Evolutionary conservation across 2,888 invertebrate species (phyloP).

Genomic region (Aspidiotus destructor): DNA sequence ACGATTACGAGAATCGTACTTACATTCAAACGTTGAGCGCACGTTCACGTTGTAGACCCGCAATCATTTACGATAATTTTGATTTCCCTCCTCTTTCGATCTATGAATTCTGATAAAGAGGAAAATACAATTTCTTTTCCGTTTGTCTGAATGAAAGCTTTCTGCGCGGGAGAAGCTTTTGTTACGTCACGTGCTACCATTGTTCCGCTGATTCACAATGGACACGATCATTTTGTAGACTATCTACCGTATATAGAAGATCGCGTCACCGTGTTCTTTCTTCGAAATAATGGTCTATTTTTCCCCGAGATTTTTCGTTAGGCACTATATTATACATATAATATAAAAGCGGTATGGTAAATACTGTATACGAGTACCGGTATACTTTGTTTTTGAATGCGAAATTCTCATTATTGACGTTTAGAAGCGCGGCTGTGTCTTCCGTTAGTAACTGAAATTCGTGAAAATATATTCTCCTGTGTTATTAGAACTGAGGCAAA

Average conservation of each 20-base stretch:
- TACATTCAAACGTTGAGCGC: constrained; percentile 4
- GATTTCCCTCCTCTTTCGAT: constrained; percentile 29
- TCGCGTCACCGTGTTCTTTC: constrained; percentile 29
- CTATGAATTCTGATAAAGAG: constrained; percentile 31
- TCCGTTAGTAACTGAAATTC: no score
- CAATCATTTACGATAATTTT: constrained; percentile 30
- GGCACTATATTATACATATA: no score
- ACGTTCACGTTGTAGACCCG: constrained; percentile 18
- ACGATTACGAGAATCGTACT: neutral
- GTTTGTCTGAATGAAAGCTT: constrained; percentile 26
- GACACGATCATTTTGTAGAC: constrained; percentile 26
- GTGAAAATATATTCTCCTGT: no score
- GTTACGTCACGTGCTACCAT: constrained; percentile 30
- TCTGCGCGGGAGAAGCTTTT: constrained; percentile 31
- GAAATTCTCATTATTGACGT: no score
- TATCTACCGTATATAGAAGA: constrained; percentile 19
- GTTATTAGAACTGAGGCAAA: no score
- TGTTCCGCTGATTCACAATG: constrained; percentile 25
- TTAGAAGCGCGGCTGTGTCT: no score
- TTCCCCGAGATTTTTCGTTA: constrained; percentile 16
- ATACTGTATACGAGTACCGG: no score
- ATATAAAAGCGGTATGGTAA: no score
- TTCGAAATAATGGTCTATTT: constrained; percentile 25
- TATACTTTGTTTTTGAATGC: no score
- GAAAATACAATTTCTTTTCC: constrained; percentile 32